Base-by-base conservation (phyloP, 2,888 invertebrate species). In the Alsophila aescularia region DNA sequence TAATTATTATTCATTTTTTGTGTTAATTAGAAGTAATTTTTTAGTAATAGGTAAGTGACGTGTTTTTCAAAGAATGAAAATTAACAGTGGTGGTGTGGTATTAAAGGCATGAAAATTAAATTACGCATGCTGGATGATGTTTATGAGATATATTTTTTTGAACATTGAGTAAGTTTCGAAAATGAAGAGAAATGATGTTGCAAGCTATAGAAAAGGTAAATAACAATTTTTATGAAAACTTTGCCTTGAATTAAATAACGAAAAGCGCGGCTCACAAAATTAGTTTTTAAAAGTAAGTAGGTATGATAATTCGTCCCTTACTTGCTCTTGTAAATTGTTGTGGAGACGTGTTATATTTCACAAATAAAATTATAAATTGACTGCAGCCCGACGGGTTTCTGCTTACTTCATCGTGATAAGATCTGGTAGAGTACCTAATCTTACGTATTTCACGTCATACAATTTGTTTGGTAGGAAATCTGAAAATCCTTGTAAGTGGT, bases 71-170 rank as follows among this genome's bases (percentile, higher is more conserved):
- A 70, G 70, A 81, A 76, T 81, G 75, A 71, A 35, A 77, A 79
- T 80, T 85, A 84, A 83, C 86, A 77, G 78, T 84, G 87, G 88
- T 88, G 90, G 89, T 89, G 88, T 89, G 88, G 83, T 73, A 75
- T 74, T 72, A 70, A 73, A 69, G 80, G 90, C 90, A 90, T 90
- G 90, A 67, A 73, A 74, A 44, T 62, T 73, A 76, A 75, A 44
- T 37, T 24, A 75, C 82, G 90, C 90, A 90, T 90, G 90, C 75
- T 83, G 81, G 76, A 81, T 81, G 76, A 71, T 60, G 52, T 57
- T 58, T 41, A 51, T 59, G 58, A 57, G 48, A 59, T 47, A 47
- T 54, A 24, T 40, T 31, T 39, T 24, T 47, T 41, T 45, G 29
- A 39, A 49, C 40, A 49, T 58, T 47, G 40, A 44, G 13, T 49